phyloP scores from a whole-genome alignment of 1,140 invertebrate species.

The Atta texana region DNA sequence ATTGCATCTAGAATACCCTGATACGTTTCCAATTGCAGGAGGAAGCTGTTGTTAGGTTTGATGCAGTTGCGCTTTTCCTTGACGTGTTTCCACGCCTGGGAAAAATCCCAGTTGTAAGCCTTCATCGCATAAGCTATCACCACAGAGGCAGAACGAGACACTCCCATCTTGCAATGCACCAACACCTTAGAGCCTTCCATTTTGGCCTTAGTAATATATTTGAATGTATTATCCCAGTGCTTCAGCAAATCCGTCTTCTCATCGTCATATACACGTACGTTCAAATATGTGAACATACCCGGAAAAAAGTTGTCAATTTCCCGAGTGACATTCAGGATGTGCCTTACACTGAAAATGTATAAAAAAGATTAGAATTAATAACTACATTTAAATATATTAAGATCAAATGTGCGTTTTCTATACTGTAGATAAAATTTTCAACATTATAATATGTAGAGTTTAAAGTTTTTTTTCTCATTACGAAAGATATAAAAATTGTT shows the following conservation, averaged over 20 bases:
- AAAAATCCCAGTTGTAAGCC: constrained; percentile 97
- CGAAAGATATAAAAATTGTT: background rate
- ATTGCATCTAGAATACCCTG: constrained; percentile 98
- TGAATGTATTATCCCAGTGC: constrained; percentile 98
- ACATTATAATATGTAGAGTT: background rate
- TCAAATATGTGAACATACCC: constrained; percentile 97
- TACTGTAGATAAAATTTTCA: background rate
- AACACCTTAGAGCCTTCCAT: constrained; percentile 96
- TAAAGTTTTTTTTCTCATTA: background rate
- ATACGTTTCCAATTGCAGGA: constrained; percentile 97
- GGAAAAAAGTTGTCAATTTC: constrained; percentile 99
- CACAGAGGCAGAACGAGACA: constrained; percentile 98
- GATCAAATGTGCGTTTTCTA: background rate
- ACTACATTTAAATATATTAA: background rate
- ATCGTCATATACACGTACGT: constrained; percentile 98
- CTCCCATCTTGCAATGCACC: constrained; percentile 99
- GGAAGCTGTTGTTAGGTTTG: constrained; percentile 98
- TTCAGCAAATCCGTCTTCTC: constrained; percentile 98
- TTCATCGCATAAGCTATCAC: constrained; percentile 99
- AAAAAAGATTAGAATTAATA: constrained; percentile 5
- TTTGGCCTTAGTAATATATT: constrained; percentile 97
- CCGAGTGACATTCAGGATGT: constrained; percentile 98
- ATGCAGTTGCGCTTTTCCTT: constrained; percentile 96
- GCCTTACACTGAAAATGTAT: constrained; percentile 91
- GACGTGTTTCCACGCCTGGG: constrained; percentile 95